Percentiles rank a stretch among this genome's conserved stretches.
Evolutionary conservation across 2,888 invertebrate species (phyloP).

Genomic region (Tuberolachnus salignus): DNA sequence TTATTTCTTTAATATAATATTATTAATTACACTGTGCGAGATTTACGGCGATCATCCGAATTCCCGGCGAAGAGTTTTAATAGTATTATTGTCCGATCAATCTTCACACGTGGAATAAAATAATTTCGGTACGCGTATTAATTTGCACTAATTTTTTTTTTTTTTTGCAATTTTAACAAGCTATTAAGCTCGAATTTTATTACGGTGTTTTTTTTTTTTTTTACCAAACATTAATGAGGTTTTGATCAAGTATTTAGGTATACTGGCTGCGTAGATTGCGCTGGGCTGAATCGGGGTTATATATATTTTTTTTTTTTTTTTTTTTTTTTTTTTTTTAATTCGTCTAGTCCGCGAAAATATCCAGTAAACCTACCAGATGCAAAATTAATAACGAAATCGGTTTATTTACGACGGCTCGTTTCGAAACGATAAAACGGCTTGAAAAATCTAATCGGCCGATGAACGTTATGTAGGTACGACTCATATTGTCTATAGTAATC

Average conservation of each 20-base stretch:
- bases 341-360: conserved; percentile 7
- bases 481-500: not conserved
- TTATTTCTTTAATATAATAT: conserved; percentile 12
- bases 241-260: not conserved
- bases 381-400: not conserved
- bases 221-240: too few species aligned
- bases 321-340: not conserved
- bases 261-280: not conserved
- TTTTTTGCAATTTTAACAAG: not conserved
- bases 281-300: not conserved
- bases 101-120: not conserved
- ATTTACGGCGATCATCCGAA: not conserved
- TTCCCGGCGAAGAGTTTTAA: not conserved
- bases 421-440: too few species aligned
- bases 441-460: too few species aligned
- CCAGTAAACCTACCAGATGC: not conserved
- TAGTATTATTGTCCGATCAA: conserved; percentile 3
- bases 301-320: not conserved
- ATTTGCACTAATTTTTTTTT: not conserved
- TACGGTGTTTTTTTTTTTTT: conserved; percentile 11
- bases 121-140: not conserved
- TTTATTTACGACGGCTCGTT: too few species aligned
- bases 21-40: not conserved
- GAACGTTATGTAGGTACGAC: too few species aligned
- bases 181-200: conserved; percentile 16